Base-by-base conservation (phyloP, 1,140 invertebrate genomes). In the Halesus radiatus region DNA sequence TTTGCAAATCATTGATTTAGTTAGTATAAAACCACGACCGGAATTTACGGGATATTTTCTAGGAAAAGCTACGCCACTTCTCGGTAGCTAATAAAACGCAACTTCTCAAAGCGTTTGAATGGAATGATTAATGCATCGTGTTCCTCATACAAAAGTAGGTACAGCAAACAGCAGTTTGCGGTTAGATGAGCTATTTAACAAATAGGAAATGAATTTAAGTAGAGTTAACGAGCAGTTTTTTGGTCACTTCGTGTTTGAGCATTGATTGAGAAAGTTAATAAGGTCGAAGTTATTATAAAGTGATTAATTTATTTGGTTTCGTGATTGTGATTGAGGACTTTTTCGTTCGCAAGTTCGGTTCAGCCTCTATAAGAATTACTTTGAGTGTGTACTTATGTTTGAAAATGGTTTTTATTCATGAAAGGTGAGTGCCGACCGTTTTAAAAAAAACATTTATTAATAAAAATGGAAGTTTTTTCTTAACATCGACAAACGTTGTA, bases 181-280 rank as follows among this genome's bases (percentile, higher is more conserved):
- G 62, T 66, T 16, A 8, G 62, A 29, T n/a, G 22, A 32, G 29
- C 62, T n/a, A 22, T 45, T 29, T 15, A 22, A n/a, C 29, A 7
- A 66, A 66, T 66, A 66, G 62, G 62, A 66, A 66, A n/a, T 16
- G 62, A 32, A 66, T 29, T 66, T 29, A 32, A 66, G 62, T n/a
- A 18, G 16, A 16, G 26, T 26, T 29, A 16, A 29, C 26, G 22
- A 20, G 10, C 37, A 60, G 18, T 60, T 60, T 60, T 58, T 60
- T 18, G 20, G 56, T 60, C 56, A 60, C 23, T 60, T 23, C 56
- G 18, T 23, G 16, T 22, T 20, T 23, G 56, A 6, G 23, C 56
- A 20, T 8, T 23, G 18, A 18, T 60, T 18, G 3, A 22, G 56
- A 60, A 60, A 60, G 56, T 60, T 23, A 60, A 23, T 4, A 20